Conservation (phyloP, 2,888 invertebrate genomes). For the Drepana falcataria region DNA sequence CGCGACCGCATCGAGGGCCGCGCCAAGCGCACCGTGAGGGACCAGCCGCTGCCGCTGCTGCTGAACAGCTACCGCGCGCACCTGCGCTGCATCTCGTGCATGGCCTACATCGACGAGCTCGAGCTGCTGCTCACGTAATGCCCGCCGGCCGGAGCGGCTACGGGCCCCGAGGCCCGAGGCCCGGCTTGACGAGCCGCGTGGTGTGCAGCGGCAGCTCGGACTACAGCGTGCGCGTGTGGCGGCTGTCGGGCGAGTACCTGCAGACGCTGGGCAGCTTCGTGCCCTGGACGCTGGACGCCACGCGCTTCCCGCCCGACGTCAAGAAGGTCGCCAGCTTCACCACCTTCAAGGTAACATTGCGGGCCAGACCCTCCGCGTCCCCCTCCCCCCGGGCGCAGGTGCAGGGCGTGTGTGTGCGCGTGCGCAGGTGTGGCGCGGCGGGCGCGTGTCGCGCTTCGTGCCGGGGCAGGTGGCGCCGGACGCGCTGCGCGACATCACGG, state of each 20-base stretch:
- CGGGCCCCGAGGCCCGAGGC: no score
- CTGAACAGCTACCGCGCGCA: slow-evolving; percentile 86
- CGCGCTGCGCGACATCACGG: slow-evolving; percentile 57
- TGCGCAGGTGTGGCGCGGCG: slow-evolving; percentile 60
- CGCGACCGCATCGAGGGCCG: slow-evolving; percentile 82
- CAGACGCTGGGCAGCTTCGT: slow-evolving; percentile 86
- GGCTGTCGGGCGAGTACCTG: slow-evolving; percentile 82
- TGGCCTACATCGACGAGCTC: slow-evolving; percentile 82
- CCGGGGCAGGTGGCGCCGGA: slow-evolving; percentile 67
- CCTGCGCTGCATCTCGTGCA: slow-evolving; percentile 80
- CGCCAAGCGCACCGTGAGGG: slow-evolving; percentile 81
- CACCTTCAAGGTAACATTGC: slow-evolving; percentile 83
- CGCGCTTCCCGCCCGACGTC: slow-evolving; percentile 85
- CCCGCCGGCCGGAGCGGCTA: no score
- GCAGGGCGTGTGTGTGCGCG: not conserved
- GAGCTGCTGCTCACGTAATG: slow-evolving; percentile 67
- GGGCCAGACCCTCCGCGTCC: no score
- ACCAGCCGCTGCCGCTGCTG: slow-evolving; percentile 82
- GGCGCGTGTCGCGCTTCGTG: slow-evolving; percentile 70
- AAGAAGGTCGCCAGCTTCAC: slow-evolving; percentile 85
- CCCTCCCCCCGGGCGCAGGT: no score
- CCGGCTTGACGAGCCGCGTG: no score
- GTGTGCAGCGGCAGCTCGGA: slow-evolving; percentile 81
- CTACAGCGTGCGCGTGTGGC: slow-evolving; percentile 87
- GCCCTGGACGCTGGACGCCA: slow-evolving; percentile 78